Evolutionary conservation across 1,140 invertebrate species (phyloP).

Genomic region (Temnothorax longispinosus): DNA sequence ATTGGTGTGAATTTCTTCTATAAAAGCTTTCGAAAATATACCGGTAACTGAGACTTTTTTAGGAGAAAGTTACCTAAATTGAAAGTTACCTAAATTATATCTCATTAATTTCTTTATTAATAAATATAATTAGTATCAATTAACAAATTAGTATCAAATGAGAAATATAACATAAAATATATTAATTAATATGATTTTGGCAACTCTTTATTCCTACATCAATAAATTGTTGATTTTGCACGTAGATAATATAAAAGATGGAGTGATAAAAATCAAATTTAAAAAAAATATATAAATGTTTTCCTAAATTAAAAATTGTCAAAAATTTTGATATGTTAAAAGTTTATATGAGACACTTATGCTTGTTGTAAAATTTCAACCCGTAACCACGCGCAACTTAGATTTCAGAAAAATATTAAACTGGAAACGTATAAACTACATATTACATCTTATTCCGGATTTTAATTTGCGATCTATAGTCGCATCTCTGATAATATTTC

Average conservation of each 20-base stretch:
- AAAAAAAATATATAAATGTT: too few relatives aligned
- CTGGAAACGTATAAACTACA: background rate
- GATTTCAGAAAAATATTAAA: background rate
- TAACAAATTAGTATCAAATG: too few relatives aligned
- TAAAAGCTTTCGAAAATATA: background rate
- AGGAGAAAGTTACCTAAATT: background rate
- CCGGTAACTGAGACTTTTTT: too few relatives aligned
- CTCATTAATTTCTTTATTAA: background rate
- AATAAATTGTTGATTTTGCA: too few relatives aligned
- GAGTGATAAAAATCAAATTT: too few relatives aligned
- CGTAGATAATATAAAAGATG: too few relatives aligned
- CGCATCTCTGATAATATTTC: background rate
- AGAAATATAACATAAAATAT: too few relatives aligned
- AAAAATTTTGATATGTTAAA: background rate
- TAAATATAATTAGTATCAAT: too few relatives aligned
- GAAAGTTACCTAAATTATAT: background rate
- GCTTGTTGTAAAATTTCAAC: background rate
- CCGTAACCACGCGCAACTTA: background rate
- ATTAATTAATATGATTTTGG: too few relatives aligned
- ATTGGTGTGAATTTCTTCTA: background rate
- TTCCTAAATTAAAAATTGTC: background rate
- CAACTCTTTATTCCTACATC: too few relatives aligned
- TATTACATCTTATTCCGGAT: background rate
- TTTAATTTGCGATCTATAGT: background rate
- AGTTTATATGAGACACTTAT: background rate